A percentile compares a stretch with the other conserved stretches of the same genome.
Evolutionary conservation across 2,888 invertebrate genomes (phyloP).

Genomic region (Eupithecia insigniata): DNA sequence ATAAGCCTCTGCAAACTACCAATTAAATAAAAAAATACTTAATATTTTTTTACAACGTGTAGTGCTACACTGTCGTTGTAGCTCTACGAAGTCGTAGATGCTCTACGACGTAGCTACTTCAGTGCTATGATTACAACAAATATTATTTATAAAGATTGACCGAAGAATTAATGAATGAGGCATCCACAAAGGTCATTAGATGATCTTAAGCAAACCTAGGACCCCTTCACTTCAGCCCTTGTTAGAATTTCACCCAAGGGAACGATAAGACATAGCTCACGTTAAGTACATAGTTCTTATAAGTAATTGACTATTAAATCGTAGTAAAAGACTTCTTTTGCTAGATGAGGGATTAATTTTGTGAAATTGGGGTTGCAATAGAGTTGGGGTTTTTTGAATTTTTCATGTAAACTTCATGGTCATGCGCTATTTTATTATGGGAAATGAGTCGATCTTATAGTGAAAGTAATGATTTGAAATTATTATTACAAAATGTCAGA

Average conservation of each 20-base stretch:
- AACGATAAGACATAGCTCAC: not conserved
- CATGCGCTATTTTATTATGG: too few relatives aligned
- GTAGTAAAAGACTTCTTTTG: not conserved
- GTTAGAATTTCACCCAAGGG: not conserved
- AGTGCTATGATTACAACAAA: not conserved
- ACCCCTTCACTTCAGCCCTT: not conserved
- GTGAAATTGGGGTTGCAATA: not conserved
- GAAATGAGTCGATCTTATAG: too few relatives aligned
- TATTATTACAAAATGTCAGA: too few relatives aligned
- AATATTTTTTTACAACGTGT: too few relatives aligned
- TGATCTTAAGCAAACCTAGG: not conserved
- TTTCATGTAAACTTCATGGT: too few relatives aligned
- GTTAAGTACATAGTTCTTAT: not conserved
- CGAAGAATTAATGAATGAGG: not conserved
- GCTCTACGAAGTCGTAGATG: not conserved
- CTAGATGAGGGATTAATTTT: not conserved
- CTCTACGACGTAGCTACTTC: not conserved
- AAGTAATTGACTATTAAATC: constrained; percentile 2
- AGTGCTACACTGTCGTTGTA: not conserved
- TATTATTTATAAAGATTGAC: not conserved
- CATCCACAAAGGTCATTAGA: not conserved
- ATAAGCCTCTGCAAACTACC: not conserved
- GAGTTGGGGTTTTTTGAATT: not conserved
- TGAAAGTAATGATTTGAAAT: too few relatives aligned
- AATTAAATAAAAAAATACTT: not conserved